phyloP scores from a whole-genome alignment of 1,140 invertebrate genomes.

The Drosophila ironensis region DNA sequence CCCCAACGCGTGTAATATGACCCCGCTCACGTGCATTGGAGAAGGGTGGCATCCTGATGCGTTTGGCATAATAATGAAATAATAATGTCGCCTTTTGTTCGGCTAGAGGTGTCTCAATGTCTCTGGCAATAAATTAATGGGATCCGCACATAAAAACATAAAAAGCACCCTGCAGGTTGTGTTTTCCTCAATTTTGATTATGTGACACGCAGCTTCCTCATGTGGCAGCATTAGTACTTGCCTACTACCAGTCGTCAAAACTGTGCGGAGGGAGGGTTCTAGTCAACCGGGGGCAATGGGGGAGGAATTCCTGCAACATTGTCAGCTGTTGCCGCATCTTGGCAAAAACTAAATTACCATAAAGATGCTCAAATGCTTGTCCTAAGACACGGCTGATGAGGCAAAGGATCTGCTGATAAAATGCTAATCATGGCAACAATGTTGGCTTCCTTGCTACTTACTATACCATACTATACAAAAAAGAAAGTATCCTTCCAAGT shows the following conservation, averaged over 20 bases:
- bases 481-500: not conserved
- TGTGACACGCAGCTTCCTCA: constrained; percentile 43
- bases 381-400: constrained; percentile 53
- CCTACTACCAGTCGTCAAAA: constrained; percentile 44
- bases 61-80: constrained; percentile 80
- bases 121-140: constrained; percentile 75
- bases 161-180: constrained; percentile 59
- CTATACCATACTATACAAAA: too few relatives aligned
- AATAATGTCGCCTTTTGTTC: constrained; percentile 79
- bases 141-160: constrained; percentile 62
- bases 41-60: constrained; percentile 42
- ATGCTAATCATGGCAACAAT: constrained; percentile 74
- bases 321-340: constrained; percentile 63
- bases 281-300: not conserved
- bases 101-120: constrained; percentile 65
- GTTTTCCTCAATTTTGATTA: constrained; percentile 54
- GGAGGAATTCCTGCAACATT: constrained; percentile 17
- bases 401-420: constrained; percentile 68
- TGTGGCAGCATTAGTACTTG: constrained; percentile 34
- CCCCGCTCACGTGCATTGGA: constrained; percentile 27
- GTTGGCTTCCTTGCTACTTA: constrained; percentile 36
- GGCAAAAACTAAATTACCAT: constrained; percentile 63
- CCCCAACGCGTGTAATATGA: constrained; percentile 32
- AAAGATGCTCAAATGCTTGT: constrained; percentile 58
- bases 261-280: constrained; percentile 1